These are phyloP conservation scores for Prietella phreatophila DNA, from an alignment of 2,113 vertebrate species.

Conservation along the genomic window DNA sequence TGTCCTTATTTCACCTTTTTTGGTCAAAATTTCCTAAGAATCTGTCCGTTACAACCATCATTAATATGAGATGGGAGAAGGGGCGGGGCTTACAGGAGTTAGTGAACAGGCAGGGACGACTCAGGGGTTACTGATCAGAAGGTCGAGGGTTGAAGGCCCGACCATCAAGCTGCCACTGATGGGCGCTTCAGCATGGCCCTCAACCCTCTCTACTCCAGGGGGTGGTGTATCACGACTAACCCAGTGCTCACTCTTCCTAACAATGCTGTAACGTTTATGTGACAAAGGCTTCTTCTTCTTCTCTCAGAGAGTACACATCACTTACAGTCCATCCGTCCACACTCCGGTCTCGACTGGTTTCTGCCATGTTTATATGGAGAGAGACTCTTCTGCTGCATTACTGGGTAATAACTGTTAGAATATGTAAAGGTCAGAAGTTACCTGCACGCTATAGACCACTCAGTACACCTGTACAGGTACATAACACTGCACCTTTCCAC, in stretches of 20 bases:
- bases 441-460: not conserved
- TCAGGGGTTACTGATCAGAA: not conserved
- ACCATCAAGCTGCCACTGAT: not conserved
- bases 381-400: too few species aligned
- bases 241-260: too few species aligned
- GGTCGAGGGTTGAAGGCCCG: not conserved
- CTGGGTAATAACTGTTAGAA: not conserved
- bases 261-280: too few species aligned
- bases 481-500: not conserved
- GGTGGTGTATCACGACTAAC: not conserved
- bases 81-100: not conserved
- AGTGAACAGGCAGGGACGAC: not conserved
- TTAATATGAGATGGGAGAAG: not conserved
- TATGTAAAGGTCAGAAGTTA: not conserved
- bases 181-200: not conserved
- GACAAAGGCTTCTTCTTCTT: too few species aligned
- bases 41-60: not conserved
- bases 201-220: not conserved
- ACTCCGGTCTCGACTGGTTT: not conserved
- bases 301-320: too few species aligned
- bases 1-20: not conserved
- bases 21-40: too few species aligned
- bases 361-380: not conserved
- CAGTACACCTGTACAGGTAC: not conserved
- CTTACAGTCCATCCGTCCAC: not conserved